A percentile compares a stretch with the other conserved stretches of the same genome.
phyloP scores from a whole-genome alignment of 1,140 invertebrate genomes.

The Sinella curviseta region DNA sequence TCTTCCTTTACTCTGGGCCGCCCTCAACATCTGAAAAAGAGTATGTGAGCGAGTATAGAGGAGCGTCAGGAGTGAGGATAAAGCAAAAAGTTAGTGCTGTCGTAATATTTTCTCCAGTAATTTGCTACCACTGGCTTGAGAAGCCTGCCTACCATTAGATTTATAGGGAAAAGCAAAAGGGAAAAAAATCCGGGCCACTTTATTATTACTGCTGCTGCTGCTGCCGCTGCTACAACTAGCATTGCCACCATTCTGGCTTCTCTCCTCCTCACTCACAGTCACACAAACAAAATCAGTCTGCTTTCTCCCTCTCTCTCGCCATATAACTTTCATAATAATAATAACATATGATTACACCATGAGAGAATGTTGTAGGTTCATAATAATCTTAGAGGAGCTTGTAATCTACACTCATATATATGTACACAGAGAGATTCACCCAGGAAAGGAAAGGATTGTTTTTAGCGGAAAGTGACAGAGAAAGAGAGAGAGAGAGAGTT shows the following conservation, averaged over 20 bases:
- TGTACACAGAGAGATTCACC: no score
- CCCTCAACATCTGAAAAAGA: no score
- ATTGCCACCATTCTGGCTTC: neutral
- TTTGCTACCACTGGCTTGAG: conserved; percentile 27
- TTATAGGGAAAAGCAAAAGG: conserved; percentile 23
- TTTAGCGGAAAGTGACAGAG: neutral
- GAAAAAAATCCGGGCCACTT: conserved; percentile 21
- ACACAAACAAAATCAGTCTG: neutral
- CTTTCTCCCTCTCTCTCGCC: no score
- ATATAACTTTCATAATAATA: no score
- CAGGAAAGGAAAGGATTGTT: conserved; percentile 4
- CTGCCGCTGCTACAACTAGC: neutral
- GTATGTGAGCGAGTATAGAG: neutral
- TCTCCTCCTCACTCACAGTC: neutral
- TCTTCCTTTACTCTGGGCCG: no score
- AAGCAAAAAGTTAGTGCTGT: conserved; percentile 43
- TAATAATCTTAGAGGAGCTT: no score
- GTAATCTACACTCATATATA: no score
- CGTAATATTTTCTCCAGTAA: conserved; percentile 43
- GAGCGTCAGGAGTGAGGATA: conserved; percentile 27
- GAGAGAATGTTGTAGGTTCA: no score
- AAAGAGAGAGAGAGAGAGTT: neutral
- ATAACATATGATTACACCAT: no score
- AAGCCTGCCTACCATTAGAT: conserved; percentile 23
- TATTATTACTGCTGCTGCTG: neutral